These are phyloP conservation scores for Calonectris borealis DNA, from an alignment of 2,113 vertebrate species.

Conservation along the genomic window DNA sequence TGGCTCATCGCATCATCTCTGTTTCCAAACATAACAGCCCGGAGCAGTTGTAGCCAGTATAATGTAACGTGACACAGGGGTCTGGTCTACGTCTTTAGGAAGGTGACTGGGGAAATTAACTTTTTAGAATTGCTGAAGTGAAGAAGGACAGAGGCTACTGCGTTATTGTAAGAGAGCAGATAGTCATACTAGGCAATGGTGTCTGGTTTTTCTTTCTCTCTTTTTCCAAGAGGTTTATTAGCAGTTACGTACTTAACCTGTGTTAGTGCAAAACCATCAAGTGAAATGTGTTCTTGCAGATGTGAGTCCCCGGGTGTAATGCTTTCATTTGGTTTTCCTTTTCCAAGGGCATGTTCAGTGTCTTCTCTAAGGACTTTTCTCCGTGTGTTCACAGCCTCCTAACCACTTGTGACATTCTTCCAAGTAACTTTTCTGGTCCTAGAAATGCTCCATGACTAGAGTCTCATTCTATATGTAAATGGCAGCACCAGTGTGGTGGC, in stretches of 20 bases:
- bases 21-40: background rate
- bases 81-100: background rate
- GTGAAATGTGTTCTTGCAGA: background rate
- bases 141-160: background rate
- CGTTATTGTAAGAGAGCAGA: background rate
- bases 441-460: background rate
- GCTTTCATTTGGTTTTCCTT: background rate
- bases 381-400: background rate
- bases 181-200: background rate
- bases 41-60: background rate
- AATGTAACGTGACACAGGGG: background rate
- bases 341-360: background rate
- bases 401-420: background rate
- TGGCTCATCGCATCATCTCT: background rate
- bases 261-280: background rate
- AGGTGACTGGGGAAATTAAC: conserved; percentile 7
- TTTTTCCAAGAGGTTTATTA: background rate
- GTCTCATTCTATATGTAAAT: background rate
- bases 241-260: background rate
- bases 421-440: background rate
- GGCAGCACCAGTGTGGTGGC: background rate
- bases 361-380: background rate
- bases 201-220: background rate
- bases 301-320: background rate
- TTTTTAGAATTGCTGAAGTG: background rate